Evolutionary conservation across 2,797 vertebrate genomes (phyloP), one percentile per base, ranked within the genome.

Genomic region (Rhincodon typus): DNA sequence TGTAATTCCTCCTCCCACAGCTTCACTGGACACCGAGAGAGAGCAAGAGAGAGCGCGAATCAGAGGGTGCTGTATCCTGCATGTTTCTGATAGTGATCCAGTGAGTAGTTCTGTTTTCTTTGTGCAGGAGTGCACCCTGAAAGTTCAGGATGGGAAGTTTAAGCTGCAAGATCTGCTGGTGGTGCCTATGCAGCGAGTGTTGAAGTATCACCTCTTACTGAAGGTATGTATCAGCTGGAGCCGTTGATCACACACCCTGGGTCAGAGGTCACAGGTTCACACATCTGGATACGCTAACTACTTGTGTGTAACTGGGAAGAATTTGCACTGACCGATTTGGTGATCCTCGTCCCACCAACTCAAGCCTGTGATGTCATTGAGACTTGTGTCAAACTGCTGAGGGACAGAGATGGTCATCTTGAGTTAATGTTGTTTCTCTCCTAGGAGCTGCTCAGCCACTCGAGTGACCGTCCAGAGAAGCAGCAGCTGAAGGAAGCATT

Each of bases 141-240:
- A 99, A 97, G 99, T 99, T 95, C 99, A 99, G 97, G 99, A 99
- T 0, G 99, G 99, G 70, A 99, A 99, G 96, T 99, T 99, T 96
- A 99, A 99, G 96, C 97, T 99, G 96, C 99, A 99, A 96, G 99
- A 99, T 96, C 98, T 99, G 94, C 97, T 99, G 96, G 99, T 99
- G 96, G 99, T 99, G 67, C 99, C 99, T 90, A 99, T 99, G 99
- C 99, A 99, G 96, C 98, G 99, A 96, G 99, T 99, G 87, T 97
- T 99, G 91, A 99, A 99, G 96, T 99, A 99, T 88, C 99, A 99
- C 96, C 98, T 99, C 77, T 97, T 99, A 87, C 97, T 99, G 72
- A 99, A 99, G 98, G 99, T 99, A 97, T 23, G 95, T 50, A 23
- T 66, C 84, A 27, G 7, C 79, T 91, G 87, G 19, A 10, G 19